Conservation (phyloP, 2,113 vertebrate genomes). For the Amazona vittata region DNA sequence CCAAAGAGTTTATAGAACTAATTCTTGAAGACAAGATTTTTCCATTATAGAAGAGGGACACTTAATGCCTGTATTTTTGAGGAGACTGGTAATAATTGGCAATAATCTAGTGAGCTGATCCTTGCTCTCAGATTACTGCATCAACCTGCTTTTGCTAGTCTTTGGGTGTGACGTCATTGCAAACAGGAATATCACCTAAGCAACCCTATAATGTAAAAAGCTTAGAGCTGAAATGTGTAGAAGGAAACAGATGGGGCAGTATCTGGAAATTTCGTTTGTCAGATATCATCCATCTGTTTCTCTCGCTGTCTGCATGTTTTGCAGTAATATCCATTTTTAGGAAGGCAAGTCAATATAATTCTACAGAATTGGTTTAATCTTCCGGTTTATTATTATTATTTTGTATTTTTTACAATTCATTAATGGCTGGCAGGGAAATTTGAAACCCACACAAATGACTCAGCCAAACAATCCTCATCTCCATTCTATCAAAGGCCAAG, state of each 20-base stretch:
- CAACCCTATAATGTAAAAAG: conserved; percentile 49
- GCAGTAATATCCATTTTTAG: conserved; percentile 72
- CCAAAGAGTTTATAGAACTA: background rate
- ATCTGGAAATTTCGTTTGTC: conserved; percentile 76
- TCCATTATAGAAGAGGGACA: background rate
- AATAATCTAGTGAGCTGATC: background rate
- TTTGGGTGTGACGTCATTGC: background rate
- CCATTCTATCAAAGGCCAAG: conserved; percentile 47
- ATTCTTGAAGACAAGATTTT: background rate
- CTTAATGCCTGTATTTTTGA: background rate
- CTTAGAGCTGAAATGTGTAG: conserved; percentile 56
- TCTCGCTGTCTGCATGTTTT: conserved; percentile 61
- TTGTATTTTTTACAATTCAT: conserved; percentile 64
- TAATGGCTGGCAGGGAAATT: conserved; percentile 60
- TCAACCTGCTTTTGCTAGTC: conserved; percentile 1
- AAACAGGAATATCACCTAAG: conserved; percentile 47
- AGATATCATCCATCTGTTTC: conserved; percentile 74
- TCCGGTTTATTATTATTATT: conserved; percentile 51
- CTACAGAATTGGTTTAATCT: conserved; percentile 62
- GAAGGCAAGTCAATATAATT: conserved; percentile 67
- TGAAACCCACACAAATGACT: conserved; percentile 63
- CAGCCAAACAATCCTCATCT: conserved; percentile 35
- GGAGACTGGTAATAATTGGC: background rate
- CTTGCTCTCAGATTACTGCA: background rate
- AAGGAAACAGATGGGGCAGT: conserved; percentile 77